These are phyloP conservation scores for Ectropis grisescens DNA, from an alignment of 1,140 invertebrate genomes.

Conservation along the genomic window DNA sequence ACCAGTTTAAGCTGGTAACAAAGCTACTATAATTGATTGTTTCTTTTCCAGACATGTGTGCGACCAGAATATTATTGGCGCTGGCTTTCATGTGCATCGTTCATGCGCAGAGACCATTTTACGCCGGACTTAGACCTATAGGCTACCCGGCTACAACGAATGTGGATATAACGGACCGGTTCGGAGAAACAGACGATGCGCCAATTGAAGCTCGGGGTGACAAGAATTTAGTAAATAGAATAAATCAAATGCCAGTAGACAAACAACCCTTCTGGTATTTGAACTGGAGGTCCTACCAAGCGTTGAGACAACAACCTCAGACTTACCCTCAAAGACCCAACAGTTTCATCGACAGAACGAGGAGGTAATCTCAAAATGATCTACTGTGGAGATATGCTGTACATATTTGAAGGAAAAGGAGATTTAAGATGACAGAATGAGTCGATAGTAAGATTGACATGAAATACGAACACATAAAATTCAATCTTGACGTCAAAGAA, in stretches of 20 bases:
- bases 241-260: constrained; percentile 67
- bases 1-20: too few relatives aligned
- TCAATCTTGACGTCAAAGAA: too few relatives aligned
- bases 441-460: too few relatives aligned
- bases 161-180: constrained; percentile 27
- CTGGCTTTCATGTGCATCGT: constrained; percentile 1
- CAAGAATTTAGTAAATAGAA: constrained; percentile 52
- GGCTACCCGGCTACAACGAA: constrained; percentile 28
- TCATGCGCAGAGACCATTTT: constrained; percentile 45
- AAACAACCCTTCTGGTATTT: constrained; percentile 73
- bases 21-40: too few relatives aligned
- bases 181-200: constrained; percentile 29
- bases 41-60: too few relatives aligned
- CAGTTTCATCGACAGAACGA: constrained; percentile 14
- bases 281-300: constrained; percentile 68
- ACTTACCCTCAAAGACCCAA: constrained; percentile 31
- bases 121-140: constrained; percentile 39
- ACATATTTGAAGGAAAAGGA: too few relatives aligned
- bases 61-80: too few relatives aligned
- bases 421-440: too few relatives aligned
- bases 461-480: too few relatives aligned
- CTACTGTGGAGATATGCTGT: too few relatives aligned
- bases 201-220: constrained; percentile 67
- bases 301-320: constrained; percentile 39
- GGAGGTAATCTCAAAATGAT: too few relatives aligned